Evolutionary conservation across 2,888 invertebrate species (phyloP), one percentile per base, ranked within the genome.

Genomic region (Magallana nippona): DNA sequence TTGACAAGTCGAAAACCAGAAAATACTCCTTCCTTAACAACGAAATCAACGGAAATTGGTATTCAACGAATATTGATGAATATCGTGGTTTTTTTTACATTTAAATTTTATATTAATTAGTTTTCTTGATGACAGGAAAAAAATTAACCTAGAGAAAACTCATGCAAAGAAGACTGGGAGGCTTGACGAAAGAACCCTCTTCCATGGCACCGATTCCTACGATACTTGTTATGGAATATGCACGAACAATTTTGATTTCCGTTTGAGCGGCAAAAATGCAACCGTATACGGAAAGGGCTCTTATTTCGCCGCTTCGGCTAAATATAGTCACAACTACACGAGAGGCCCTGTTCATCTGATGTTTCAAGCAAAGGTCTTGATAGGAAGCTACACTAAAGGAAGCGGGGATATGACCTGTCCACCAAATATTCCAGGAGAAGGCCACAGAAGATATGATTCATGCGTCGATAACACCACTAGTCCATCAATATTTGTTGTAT

Each of bases 271-370:
- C 8, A 88, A 88, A 44, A 90, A 91, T 84, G 90, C 88, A 55
- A 90, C 90, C n/a, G 78, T 90, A 27, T 90, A 88, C 85, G 92
- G 92, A 3, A 87, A 89, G 62, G 92, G 92, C 19, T 87, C 88
- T 44, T 91, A 91, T 79, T 90, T 90, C 85, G 90, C 89, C 5
- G 79, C 56, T n/a, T 85, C 86, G 57, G 86, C 90, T 55, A 88
- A 87, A 71, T 90, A 89, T 81, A 89, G 89, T 58, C 83, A 89
- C 77, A 80, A 19, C 27, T 91, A 90, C 84, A 58, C 55, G 10
- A 44, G 27, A 55, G 60, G n/a, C 2, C 79, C 56, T 17, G 77
- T 82, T 1, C 82, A 86, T 17, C 89, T 86, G 78, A 89, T 92
- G 90, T 91, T 92, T 78, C 71, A 88, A 56, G 91, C 89, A 0